Evolutionary conservation across 2,113 vertebrate species (phyloP).

Genomic region (Aplodontia rufa): DNA sequence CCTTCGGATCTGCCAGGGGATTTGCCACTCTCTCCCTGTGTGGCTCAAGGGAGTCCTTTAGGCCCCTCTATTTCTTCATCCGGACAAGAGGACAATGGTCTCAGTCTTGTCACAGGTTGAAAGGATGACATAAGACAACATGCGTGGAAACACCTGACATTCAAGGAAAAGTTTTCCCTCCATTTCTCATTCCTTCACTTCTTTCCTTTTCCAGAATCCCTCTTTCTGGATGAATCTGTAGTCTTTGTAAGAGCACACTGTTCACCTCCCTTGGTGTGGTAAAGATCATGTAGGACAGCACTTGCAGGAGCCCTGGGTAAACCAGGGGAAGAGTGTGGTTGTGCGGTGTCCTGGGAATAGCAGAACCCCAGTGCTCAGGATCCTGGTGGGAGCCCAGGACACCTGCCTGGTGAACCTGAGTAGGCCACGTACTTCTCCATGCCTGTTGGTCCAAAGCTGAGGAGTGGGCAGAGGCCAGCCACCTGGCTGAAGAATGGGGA

Average conservation of each 20-base stretch:
- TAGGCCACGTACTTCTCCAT: not conserved
- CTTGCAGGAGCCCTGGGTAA: not conserved
- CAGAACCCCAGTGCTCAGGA: not conserved
- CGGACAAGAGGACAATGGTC: not conserved
- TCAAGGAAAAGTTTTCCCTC: not conserved
- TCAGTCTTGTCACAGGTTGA: not conserved
- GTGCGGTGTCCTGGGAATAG: not conserved
- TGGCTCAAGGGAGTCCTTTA: no score
- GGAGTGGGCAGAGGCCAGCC: no score
- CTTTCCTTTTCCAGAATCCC: not conserved
- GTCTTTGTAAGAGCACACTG: not conserved
- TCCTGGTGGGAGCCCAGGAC: not conserved
- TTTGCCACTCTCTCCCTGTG: not conserved
- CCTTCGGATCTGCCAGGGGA: fast-evolving
- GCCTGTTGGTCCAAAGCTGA: fast-evolving
- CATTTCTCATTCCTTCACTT: not conserved
- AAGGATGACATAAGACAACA: not conserved
- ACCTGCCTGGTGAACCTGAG: no score
- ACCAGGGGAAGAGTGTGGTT: not conserved
- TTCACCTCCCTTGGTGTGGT: not conserved
- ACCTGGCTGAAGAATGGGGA: not conserved
- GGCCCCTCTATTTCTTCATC: not conserved
- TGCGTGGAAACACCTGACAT: not conserved
- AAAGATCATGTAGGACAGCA: not conserved
- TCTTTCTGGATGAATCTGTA: not conserved